phyloP scores from a whole-genome alignment of 2,888 invertebrate species.

The Petrolisthes manimaculis region DNA sequence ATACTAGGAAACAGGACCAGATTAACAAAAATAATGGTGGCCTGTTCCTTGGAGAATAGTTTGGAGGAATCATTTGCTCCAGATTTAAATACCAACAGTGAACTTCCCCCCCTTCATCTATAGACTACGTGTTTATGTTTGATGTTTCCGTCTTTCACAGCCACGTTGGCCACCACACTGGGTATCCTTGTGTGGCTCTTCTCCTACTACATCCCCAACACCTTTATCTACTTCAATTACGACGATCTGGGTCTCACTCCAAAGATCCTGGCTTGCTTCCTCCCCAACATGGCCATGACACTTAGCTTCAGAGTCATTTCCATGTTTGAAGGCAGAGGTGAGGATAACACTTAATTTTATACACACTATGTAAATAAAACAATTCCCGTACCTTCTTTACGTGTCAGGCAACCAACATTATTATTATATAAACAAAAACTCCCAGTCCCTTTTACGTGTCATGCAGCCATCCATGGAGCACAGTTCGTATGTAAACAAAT shows the following conservation, averaged over 20 bases:
- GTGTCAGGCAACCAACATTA: too few relatives aligned
- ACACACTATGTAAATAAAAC: not conserved
- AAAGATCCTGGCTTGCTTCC: constrained; percentile 58
- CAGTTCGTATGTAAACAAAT: too few relatives aligned
- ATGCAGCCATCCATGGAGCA: too few relatives aligned
- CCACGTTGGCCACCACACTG: constrained; percentile 68
- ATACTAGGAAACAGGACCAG: too few relatives aligned
- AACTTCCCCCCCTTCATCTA: not conserved
- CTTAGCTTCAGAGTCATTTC: constrained; percentile 65
- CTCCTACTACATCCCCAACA: constrained; percentile 66
- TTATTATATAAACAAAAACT: too few relatives aligned
- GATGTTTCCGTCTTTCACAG: constrained; percentile 63
- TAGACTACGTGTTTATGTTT: not conserved
- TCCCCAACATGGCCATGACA: constrained; percentile 64
- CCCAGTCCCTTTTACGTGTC: too few relatives aligned
- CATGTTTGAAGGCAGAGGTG: constrained; percentile 67
- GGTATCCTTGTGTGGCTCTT: constrained; percentile 68
- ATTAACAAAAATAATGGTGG: too few relatives aligned
- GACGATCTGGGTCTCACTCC: constrained; percentile 41
- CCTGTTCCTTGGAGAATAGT: too few relatives aligned
- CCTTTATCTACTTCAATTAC: constrained; percentile 64
- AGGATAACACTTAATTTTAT: not conserved
- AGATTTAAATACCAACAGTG: too few relatives aligned
- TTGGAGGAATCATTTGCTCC: too few relatives aligned
- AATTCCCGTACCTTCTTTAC: too few relatives aligned